These are phyloP conservation scores for Allygus modestus DNA, from an alignment of 2,888 invertebrate species.

Conservation along the genomic window DNA sequence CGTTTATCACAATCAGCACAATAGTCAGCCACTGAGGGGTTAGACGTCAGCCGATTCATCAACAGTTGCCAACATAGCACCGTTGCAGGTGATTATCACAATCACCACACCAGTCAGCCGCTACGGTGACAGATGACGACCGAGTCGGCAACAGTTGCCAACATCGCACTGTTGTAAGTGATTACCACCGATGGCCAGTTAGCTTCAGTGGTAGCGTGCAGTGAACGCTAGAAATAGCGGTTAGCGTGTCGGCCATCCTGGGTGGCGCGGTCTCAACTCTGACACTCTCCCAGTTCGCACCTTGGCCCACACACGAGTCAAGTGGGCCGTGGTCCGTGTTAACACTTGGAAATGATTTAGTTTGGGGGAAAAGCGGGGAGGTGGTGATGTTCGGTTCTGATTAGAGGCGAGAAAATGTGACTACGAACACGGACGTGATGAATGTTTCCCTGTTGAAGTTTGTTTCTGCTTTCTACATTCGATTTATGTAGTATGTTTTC, in stretches of 20 bases:
- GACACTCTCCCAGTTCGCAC: not conserved
- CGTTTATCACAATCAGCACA: too few species aligned
- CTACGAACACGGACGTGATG: not conserved
- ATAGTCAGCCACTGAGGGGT: too few species aligned
- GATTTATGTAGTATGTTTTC: too few species aligned
- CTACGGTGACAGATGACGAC: not conserved
- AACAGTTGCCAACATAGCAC: too few species aligned
- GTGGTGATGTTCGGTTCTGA: slow-evolving; percentile 17
- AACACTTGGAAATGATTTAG: slow-evolving; percentile 26
- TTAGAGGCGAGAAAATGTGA: slow-evolving; percentile 8
- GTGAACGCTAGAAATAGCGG: slow-evolving; percentile 23
- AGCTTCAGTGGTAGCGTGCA: not conserved
- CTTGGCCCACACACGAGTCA: not conserved
- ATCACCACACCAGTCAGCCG: too few species aligned
- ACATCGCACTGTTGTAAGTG: not conserved
- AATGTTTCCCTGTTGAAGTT: slow-evolving; percentile 8
- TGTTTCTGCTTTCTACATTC: not conserved
- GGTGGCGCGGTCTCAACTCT: not conserved
- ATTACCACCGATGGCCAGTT: not conserved
- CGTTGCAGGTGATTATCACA: too few species aligned
- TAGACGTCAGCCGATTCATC: too few species aligned
- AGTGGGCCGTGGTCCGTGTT: not conserved
- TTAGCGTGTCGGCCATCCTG: not conserved
- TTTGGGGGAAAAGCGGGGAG: not conserved
- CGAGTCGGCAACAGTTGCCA: not conserved